Base-by-base conservation (phyloP, 2,888 invertebrate genomes). In the Dioctria rufipes region DNA sequence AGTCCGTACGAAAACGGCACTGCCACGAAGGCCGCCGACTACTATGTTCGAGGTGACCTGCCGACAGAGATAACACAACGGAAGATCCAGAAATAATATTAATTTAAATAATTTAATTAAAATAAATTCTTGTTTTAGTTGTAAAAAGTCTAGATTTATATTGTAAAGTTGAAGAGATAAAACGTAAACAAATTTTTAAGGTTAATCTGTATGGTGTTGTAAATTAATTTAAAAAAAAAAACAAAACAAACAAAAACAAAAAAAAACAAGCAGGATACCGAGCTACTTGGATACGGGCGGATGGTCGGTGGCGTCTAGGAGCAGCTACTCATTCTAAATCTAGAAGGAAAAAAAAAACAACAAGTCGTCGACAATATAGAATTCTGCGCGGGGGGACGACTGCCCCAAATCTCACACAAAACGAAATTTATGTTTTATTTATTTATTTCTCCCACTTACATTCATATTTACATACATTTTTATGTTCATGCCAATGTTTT, bases 81-180 rank as follows among this genome's bases (percentile, higher is more conserved):
- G 82, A 89, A 89, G 85, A 86, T 86, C 85, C 87, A 86, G 80
- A 88, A 89, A 88, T 88, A 88, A 89, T 88, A 88, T 86, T 86
- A 80, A 80, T 80, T 80, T 80, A 46, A 46, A 46, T 80, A 63
- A 63, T 77, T 77, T 77, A 61, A 77, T 77, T 66, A 54, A 66
- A 66, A 65, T 78, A 51, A 78, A 66, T 78, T 78, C 63, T 78
- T 66, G 54, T 82, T 82, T 82, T 82, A 82, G 82, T 82, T 82
- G 80, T 82, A 82, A 71, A 82, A 82, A 77, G 71, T 71, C 63
- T 82, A 81, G 81, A 80, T 80, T 82, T 81, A 81, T 80, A 81
- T 78, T 82, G 82, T 82, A 82, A 80, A 82, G 79, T 80, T 80
- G 78, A 82, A 82, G 61, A 81, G 49, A 81, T 61, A 77, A 77